A percentile compares a stretch with the other conserved stretches of the same genome.
Conservation (phyloP, 2,888 invertebrate genomes). For the Troides oblongomaculatus region DNA sequence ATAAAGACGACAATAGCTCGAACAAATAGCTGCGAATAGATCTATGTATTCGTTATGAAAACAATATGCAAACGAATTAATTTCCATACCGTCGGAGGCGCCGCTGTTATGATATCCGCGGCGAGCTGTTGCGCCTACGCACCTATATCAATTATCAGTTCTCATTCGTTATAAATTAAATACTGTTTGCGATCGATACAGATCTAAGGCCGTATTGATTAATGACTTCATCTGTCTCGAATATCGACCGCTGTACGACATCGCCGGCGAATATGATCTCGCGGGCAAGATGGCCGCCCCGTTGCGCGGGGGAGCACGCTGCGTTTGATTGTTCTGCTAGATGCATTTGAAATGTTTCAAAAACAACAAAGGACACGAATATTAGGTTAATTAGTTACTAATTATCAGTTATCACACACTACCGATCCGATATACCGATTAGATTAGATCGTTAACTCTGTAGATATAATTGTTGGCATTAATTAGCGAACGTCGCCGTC, state of each 20-base stretch:
- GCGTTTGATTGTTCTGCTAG: background rate
- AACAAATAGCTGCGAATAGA: conserved; percentile 22
- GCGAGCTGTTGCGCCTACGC: conserved; percentile 67
- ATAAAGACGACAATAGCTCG: conserved; percentile 6
- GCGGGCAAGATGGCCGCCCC: conserved; percentile 73
- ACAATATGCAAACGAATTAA: conserved; percentile 44
- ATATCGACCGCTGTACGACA: conserved; percentile 52
- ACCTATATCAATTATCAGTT: conserved; percentile 68
- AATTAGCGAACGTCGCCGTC: conserved; percentile 1
- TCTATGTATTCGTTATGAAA: conserved; percentile 32
- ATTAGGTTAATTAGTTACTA: conserved; percentile 16
- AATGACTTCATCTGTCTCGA: conserved; percentile 67
- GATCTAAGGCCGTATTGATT: conserved; percentile 71
- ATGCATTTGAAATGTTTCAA: background rate
- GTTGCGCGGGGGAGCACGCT: conserved; percentile 49
- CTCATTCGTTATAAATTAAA: conserved; percentile 70
- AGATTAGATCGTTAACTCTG: conserved; percentile 25
- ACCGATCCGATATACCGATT: conserved; percentile 9
- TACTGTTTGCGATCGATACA: conserved; percentile 72
- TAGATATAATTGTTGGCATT: conserved; percentile 15
- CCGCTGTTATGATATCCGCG: conserved; percentile 68
- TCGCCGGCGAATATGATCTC: conserved; percentile 57
- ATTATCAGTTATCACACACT: conserved; percentile 11
- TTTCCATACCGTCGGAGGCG: conserved; percentile 67
- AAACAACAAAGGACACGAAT: background rate